phyloP scores from a whole-genome alignment of 1,140 invertebrate genomes.

The Pentalonia nigronervosa region DNA sequence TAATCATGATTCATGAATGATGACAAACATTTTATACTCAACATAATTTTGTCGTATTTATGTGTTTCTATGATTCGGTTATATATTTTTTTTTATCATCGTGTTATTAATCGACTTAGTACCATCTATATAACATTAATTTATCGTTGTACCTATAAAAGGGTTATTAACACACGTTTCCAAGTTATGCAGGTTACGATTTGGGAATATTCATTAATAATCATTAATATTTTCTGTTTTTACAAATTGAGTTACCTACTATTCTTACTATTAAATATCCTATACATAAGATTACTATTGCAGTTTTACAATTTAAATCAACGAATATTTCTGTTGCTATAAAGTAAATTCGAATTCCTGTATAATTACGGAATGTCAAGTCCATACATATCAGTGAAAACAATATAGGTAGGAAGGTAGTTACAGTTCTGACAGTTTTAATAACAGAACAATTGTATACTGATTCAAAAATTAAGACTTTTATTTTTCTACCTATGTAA shows the following conservation, averaged over 20 bases:
- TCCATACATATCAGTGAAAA: background rate
- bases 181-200: background rate
- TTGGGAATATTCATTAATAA: background rate
- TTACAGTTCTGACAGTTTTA: background rate
- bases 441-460: background rate
- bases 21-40: conserved; percentile 9
- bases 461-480: background rate
- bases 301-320: background rate
- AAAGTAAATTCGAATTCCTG: background rate
- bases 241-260: background rate
- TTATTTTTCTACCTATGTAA: background rate
- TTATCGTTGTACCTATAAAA: background rate
- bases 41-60: background rate
- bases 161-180: background rate
- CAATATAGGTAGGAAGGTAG: background rate
- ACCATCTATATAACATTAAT: background rate
- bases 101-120: background rate
- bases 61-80: background rate
- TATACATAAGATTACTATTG: no score
- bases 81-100: background rate
- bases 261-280: background rate
- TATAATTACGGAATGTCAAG: background rate
- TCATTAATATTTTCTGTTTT: background rate
- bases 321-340: background rate
- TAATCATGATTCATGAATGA: conserved; percentile 19